Base-by-base conservation (phyloP, 2,113 vertebrate species). In the Myotis davidii region DNA sequence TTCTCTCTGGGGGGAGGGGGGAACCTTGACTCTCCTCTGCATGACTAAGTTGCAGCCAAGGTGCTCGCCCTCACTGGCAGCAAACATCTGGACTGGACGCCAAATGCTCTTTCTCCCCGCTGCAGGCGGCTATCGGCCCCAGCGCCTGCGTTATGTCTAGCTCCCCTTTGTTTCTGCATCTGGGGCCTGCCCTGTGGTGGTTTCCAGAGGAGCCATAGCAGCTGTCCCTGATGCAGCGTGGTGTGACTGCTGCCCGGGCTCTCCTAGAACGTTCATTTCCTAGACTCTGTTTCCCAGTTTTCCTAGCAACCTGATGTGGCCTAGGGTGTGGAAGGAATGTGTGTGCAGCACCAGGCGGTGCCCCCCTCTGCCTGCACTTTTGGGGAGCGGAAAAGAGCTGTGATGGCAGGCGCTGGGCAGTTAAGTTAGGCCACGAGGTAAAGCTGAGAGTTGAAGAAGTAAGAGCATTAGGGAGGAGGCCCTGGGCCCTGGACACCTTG, bases 381-480 rank as follows among this genome's bases (percentile, higher is more conserved):
- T 9, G 37, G 29, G 37, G 59, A 39, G 70, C 1, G 6, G 48
- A 48, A 70, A 18, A 11, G 48, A 45, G 70, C 59, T 84, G 37
- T 48, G 92, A 94, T 32, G 85, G 37, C 70, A 48, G 78, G 86
- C 23, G 59, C 48, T 25, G 59, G 69, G 56, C 69, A 83, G 45
- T 34, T 3, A 34, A 25, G 3, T 56, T 37, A 56, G 23, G 37
- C 48, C 37, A 34, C 13, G 64, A 39, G 52, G 64, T 9, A 39
- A 39, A 81, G 52, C 25, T 2, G 73, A 20, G 27, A 17, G n/a
- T 34, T 21, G 23, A 79, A 45, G 56, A 81, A 65, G 81, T 25
- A 54, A n/a, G 34, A 48, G 32, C 7, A 9, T 6, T 10, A 32
- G 37, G 76, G 77, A 34, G 73, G 61, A 50, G 56, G 29, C 7